Base-by-base conservation (phyloP, 1,140 invertebrate genomes). In the Dendrolimus kikuchii region DNA sequence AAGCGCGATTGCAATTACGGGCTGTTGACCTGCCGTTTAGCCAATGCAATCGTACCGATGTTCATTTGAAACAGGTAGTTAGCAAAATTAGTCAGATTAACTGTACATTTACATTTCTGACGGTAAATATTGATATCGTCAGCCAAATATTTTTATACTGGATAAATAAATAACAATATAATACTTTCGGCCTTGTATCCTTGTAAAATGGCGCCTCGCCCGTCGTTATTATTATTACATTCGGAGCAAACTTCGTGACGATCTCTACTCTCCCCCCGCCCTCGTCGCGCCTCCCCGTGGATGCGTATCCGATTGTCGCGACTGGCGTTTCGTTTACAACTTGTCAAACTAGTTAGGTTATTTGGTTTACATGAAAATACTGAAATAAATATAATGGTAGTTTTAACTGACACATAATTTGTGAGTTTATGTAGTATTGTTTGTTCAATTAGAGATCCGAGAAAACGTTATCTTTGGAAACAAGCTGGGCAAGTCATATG, bases 321-420 rank as follows among this genome's bases (percentile, higher is more conserved):
- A 77, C 72, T 75, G 68, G 77, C 75, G 76, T 73, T 78, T 81
- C 75, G 78, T 84, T 81, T 81, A 86, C 83, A 75, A 83, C 77
- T 83, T 86, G 83, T 84, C 83, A 86, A 86, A 86, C 71, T 75
- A 78, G 81, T 81, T 86, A 86, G 81, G 81, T 86, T 86, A 86
- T 83, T 77, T 66, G 40, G 51, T 74, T 74, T 65, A 71, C 71
- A 71, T 62, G 72, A 77, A 53, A 78, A 71, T 72, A 64, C 42
- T 65, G 57, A 59, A 65, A 66, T 71, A 68, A 55, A 71, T 60
- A 48, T 50, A 57, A 74, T 73, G 66, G 55, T 58, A 47, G 48
- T 56, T 49, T 64, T 71, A 46, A 53, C 53, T 60, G 57, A 57
- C 61, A 68, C 57, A 59, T 81, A 75, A 71, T 66, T 71, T 63